Evolutionary conservation across 2,113 vertebrate genomes (phyloP), one percentile per base, ranked within the genome.

Genomic region (Perca flavescens): DNA sequence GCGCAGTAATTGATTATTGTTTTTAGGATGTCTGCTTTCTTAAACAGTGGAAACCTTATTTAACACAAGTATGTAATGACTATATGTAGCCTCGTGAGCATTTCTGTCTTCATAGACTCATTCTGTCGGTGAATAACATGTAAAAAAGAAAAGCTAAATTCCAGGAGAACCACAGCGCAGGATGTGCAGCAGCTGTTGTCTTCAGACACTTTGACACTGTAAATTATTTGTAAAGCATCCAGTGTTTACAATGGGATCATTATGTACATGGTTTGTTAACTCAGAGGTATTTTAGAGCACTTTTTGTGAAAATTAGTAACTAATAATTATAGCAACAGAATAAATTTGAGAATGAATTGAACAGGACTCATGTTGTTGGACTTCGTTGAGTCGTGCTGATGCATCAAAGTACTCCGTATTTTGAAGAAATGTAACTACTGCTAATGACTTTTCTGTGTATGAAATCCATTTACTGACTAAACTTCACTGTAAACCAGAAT

Each of bases 171-270:
- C 50, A 62, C 58, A 80, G 54, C 10, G n/a, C 66, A 47, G 46
- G 68, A 36, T 66, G 49, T 47, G 31, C 3, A 22, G 73, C 58
- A 80, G 74, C 57, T 58, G 22, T 62, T 69, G 36, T 66, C 60
- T 52, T 67, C 46, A 74, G 52, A 60, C 52, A 58, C 34, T 64
- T 80, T 79, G 67, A 76, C 71, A 65, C 73, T 87, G 71, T 91
- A 90, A 86, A 86, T 90, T 89, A 89, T 86, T 89, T 91, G 88
- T 87, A 84, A 86, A 83, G 72, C 62, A 54, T 70, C 49, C 65
- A 50, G 57, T 81, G 80, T 84, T 74, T 58, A 57, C 86, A 64
- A 19, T 40, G 50, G 57, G 43, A 60, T 79, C 34, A 17, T 74
- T 43, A 43, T 43, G 40, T 25, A 77, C 79, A 50, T 43, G 14